Percentiles rank a stretch among this genome's conserved stretches.
Evolutionary conservation across 2,888 invertebrate genomes (phyloP).

Genomic region (Caradrina clavipalpis): DNA sequence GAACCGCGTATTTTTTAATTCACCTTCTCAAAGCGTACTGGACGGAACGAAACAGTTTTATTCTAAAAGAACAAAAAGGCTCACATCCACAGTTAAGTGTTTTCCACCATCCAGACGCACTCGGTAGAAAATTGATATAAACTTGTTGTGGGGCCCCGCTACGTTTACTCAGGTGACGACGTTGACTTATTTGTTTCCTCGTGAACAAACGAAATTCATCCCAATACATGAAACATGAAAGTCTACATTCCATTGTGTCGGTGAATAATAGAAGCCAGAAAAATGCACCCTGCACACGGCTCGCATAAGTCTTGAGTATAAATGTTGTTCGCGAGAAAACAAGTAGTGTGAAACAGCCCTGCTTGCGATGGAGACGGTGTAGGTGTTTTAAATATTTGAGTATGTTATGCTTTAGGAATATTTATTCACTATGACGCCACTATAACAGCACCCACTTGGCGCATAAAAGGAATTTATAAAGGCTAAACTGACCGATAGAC

Average conservation of each 20-base stretch:
- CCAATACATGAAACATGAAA: slow-evolving; percentile 63
- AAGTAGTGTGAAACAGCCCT: slow-evolving; percentile 80
- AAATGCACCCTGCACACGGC: slow-evolving; percentile 81
- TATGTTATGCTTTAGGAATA: slow-evolving; percentile 66
- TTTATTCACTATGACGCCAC: slow-evolving; percentile 56
- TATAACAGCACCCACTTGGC: slow-evolving; percentile 55
- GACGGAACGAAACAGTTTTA: slow-evolving; percentile 64
- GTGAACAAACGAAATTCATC: slow-evolving; percentile 66
- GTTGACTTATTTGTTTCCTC: slow-evolving; percentile 80
- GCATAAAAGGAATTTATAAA: slow-evolving; percentile 51
- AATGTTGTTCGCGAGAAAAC: slow-evolving; percentile 82
- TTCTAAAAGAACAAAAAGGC: slow-evolving; percentile 73
- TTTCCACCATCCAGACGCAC: slow-evolving; percentile 87
- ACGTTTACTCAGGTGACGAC: slow-evolving; percentile 86
- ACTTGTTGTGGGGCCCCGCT: slow-evolving; percentile 84
- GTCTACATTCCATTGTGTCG: slow-evolving; percentile 64
- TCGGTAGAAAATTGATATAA: slow-evolving; percentile 90
- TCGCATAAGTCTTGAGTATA: slow-evolving; percentile 77
- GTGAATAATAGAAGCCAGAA: slow-evolving; percentile 77
- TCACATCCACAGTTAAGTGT: slow-evolving; percentile 81
- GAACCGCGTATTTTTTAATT: slow-evolving; percentile 57
- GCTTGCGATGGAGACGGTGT: slow-evolving; percentile 69
- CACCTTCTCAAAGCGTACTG: slow-evolving; percentile 49
- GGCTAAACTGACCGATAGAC: slow-evolving; percentile 39
- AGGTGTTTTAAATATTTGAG: slow-evolving; percentile 79